Evolutionary conservation across 1,140 invertebrate genomes (phyloP), one percentile per base, ranked within the genome.

Genomic region (Leptestheria dahalacensis): DNA sequence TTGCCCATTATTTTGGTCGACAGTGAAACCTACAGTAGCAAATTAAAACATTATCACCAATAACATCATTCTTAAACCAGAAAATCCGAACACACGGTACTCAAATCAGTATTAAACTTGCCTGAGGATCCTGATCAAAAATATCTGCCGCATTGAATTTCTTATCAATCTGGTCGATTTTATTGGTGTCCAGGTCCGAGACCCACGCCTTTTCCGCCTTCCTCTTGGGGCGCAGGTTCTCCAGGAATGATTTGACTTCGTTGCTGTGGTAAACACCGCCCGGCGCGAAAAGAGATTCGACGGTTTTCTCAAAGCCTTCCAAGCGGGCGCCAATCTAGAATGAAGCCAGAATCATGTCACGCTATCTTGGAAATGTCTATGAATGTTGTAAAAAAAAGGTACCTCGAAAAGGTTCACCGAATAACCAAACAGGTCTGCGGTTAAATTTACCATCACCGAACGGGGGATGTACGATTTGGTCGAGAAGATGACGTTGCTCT

Each of bases 371-470:
- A 55, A 64, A 63, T 12, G 51, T 25, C 48, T 4, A 62, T 54
- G 18, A 57, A 60, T 59, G 47, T 26, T 18, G 57, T 57, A 55
- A 62, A 47, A 64, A 67, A 68, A 64, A 86, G 77, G 74, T 92
- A 74, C 67, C 71, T 96, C 88, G 56, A 90, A 74, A 29, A 88
- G 68, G 73, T 96, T 95, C 25, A 94, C 79, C 1, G 87, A 87
- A 71, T 91, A 83, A 1, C 91, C 91, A 70, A 95, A 94, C 58
- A 95, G 71, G 68, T 93, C 88, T 1, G 92, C 73, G 0, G 89
- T 93, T 3, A 93, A 74, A 68, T 95, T 95, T 12, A 91, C 73
- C 48, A 76, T 82, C 2, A 80, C 77, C 1, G 87, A 84, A 58
- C 88, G 75, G 1, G 92, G 92, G 24, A 97, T 74, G 66, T 91